These are phyloP conservation scores for Orbicella faveolata DNA, from an alignment of 64 coral and sea anemone species.

Conservation along the genomic window DNA sequence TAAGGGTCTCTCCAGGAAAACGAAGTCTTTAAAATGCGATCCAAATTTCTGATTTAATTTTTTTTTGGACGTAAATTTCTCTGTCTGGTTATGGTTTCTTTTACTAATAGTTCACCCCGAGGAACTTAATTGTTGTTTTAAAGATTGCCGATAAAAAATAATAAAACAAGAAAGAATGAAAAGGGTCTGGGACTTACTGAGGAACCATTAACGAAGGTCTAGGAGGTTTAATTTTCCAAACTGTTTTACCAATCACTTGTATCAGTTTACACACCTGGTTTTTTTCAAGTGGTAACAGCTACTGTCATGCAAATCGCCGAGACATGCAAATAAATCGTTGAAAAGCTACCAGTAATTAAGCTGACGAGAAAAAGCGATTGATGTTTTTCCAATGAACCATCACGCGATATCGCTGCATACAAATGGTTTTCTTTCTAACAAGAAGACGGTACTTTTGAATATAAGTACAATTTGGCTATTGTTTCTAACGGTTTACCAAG, in stretches of 20 bases:
- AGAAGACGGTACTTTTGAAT: background rate
- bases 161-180: too few species aligned
- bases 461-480: background rate
- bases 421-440: background rate
- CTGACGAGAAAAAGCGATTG: background rate
- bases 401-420: background rate
- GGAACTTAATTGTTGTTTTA: too few species aligned
- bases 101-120: too few species aligned
- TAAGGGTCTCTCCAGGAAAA: too few species aligned
- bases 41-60: too few species aligned
- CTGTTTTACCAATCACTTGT: background rate
- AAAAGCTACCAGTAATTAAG: background rate
- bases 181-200: too few species aligned
- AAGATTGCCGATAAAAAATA: too few species aligned
- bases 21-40: too few species aligned
- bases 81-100: too few species aligned
- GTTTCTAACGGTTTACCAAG: background rate
- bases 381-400: background rate
- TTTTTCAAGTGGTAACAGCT: background rate
- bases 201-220: too few species aligned
- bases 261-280: background rate
- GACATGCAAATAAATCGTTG: background rate
- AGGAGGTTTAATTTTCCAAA: too few species aligned
- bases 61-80: too few species aligned
- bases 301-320: background rate